Percentiles rank a stretch among this genome's conserved stretches.
Conservation (phyloP, 1,140 invertebrate genomes). For the Pogonomyrmex barbatus region DNA sequence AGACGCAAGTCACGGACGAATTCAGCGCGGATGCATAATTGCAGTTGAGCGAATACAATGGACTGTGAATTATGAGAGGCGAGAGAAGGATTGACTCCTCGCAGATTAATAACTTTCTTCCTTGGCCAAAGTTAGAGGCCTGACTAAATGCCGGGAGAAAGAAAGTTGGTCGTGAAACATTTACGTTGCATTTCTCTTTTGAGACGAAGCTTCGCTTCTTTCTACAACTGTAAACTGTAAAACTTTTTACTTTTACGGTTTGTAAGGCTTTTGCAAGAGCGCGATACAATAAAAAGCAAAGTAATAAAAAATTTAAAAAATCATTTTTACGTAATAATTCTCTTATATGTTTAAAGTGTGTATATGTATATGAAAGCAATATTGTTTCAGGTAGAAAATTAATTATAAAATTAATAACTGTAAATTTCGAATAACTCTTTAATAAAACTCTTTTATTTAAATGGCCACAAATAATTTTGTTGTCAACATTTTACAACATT, state of each 20-base stretch:
- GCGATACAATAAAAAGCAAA: not conserved
- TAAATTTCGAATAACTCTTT: not conserved
- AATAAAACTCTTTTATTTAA: not conserved
- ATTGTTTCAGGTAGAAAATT: not conserved
- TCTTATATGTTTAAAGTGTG: not conserved
- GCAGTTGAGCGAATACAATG: slow-evolving; percentile 70
- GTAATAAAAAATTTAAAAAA: slow-evolving; percentile 4
- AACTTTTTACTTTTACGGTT: slow-evolving; percentile 65
- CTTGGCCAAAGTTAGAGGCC: slow-evolving; percentile 62
- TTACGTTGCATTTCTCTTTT: slow-evolving; percentile 38
- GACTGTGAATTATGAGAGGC: slow-evolving; percentile 47
- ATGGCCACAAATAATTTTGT: not conserved
- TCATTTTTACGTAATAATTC: not conserved
- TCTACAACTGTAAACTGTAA: not conserved
- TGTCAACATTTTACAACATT: not conserved
- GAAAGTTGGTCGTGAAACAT: slow-evolving; percentile 74
- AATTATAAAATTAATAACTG: not conserved
- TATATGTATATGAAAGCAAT: not conserved
- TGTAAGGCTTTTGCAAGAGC: not conserved
- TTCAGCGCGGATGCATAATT: slow-evolving; percentile 63
- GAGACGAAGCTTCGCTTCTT: not conserved
- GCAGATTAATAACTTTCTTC: slow-evolving; percentile 76
- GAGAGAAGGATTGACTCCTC: slow-evolving; percentile 72
- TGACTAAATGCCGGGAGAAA: slow-evolving; percentile 72
- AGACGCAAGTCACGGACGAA: slow-evolving; percentile 60